phyloP scores from a whole-genome alignment of 2,888 invertebrate species.

The Agelastica alni region DNA sequence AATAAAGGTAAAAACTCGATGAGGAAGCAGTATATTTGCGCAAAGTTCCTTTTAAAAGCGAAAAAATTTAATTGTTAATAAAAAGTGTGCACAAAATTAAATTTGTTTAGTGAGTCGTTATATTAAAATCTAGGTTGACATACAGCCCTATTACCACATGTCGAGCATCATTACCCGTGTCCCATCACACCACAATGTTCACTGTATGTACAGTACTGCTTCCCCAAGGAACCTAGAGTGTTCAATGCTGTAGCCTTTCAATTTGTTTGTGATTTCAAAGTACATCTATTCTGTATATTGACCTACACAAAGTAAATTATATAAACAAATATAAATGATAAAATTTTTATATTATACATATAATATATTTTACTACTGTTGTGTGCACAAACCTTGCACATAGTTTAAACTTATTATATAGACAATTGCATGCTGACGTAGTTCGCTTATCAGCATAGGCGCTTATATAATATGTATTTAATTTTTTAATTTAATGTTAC shows the following conservation, averaged over 20 bases:
- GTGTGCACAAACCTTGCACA: conserved; percentile 59
- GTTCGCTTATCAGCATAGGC: conserved; percentile 9
- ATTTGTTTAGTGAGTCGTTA: too few relatives aligned
- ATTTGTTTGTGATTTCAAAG: conserved; percentile 57
- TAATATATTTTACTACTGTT: conserved; percentile 58
- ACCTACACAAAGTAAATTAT: conserved; percentile 55
- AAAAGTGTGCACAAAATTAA: too few relatives aligned
- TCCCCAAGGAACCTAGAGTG: conserved; percentile 58
- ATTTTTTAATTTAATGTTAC: too few relatives aligned
- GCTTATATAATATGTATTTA: too few relatives aligned
- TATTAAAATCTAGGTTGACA: too few relatives aligned
- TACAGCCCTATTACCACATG: neutral
- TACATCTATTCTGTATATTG: conserved; percentile 57
- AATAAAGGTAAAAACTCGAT: too few relatives aligned
- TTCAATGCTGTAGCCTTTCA: conserved; percentile 59
- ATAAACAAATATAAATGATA: conserved; percentile 43
- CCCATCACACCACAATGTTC: conserved; percentile 28
- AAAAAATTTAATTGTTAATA: too few relatives aligned
- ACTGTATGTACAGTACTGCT: conserved; percentile 53
- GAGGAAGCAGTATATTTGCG: too few relatives aligned
- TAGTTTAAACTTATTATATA: conserved; percentile 53
- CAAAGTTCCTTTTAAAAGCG: too few relatives aligned
- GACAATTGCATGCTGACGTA: conserved; percentile 21
- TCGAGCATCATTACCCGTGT: neutral
- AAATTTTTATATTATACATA: conserved; percentile 54